These are phyloP conservation scores for Drosophila pruinosa DNA, from an alignment of 1,140 invertebrate species.

Conservation along the genomic window DNA sequence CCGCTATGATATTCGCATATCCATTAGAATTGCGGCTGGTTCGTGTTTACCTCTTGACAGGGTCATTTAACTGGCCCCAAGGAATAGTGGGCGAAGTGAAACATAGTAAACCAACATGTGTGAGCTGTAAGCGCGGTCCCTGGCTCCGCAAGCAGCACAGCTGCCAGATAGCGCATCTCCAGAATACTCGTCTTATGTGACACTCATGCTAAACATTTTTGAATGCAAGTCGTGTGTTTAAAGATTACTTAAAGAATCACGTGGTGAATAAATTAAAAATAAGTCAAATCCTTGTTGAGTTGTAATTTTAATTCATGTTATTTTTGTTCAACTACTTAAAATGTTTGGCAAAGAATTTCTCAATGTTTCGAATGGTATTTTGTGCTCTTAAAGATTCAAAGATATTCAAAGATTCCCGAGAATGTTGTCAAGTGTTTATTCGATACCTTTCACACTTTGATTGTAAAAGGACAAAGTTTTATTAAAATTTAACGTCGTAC, in stretches of 20 bases:
- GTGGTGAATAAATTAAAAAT: background rate
- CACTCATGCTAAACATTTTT: constrained; percentile 16
- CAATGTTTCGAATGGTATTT: background rate
- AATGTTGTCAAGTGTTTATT: constrained; percentile 1
- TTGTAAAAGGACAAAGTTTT: constrained; percentile 16
- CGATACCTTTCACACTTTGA: background rate
- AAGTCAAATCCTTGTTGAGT: background rate
- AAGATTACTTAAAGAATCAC: background rate
- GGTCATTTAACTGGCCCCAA: constrained; percentile 11
- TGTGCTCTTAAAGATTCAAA: constrained; percentile 5
- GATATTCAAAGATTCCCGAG: background rate
- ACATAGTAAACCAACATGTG: constrained; percentile 18
- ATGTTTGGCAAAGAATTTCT: background rate
- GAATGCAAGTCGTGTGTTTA: background rate
- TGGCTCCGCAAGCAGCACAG: background rate
- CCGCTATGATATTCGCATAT: background rate
- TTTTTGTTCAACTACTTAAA: too few relatives aligned
- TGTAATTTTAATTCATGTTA: background rate
- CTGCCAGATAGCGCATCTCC: background rate
- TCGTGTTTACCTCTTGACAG: background rate
- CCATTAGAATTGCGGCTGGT: constrained; percentile 7
- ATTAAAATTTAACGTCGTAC: constrained; percentile 7
- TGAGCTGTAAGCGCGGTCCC: background rate
- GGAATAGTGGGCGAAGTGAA: constrained; percentile 15
- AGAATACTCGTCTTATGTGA: background rate